Conservation (phyloP, 2,888 invertebrate species). For the Ectemnius lituratus region DNA sequence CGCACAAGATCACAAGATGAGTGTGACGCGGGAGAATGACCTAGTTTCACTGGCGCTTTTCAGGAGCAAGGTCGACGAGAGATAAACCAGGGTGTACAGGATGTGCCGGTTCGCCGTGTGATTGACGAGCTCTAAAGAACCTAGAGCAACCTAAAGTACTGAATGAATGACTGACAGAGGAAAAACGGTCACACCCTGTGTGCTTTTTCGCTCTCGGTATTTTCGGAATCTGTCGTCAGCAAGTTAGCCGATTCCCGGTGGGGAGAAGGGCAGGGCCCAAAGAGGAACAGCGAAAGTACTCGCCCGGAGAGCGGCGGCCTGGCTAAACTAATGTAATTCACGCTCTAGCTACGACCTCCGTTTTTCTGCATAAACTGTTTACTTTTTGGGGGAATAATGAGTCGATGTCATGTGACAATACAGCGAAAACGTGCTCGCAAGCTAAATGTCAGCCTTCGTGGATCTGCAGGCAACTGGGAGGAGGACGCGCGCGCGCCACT, state of each 20-base stretch:
- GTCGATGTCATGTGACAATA: conserved; percentile 53
- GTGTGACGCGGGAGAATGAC: conserved; percentile 16
- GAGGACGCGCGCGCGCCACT: background rate
- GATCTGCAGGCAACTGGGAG: background rate
- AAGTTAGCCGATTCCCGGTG: background rate
- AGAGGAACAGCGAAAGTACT: background rate
- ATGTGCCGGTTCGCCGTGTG: background rate
- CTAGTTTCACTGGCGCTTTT: conserved; percentile 20
- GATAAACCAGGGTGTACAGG: background rate
- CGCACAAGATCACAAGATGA: background rate
- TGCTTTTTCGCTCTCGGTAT: background rate
- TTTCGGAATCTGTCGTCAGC: conserved; percentile 6
- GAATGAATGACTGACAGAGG: background rate
- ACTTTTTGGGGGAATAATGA: conserved; percentile 10
- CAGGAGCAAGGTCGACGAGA: background rate
- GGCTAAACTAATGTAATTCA: background rate
- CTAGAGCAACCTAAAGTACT: background rate
- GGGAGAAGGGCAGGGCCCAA: too few species aligned
- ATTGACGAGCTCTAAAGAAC: background rate
- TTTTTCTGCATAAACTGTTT: background rate
- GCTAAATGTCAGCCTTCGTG: conserved; percentile 24
- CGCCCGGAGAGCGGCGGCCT: background rate
- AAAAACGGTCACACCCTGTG: background rate
- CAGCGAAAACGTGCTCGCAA: conserved; percentile 19
- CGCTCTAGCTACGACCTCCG: background rate